These are phyloP conservation scores for Porites rus DNA, from an alignment of 92 coral and sea anemone species.

Conservation along the genomic window DNA sequence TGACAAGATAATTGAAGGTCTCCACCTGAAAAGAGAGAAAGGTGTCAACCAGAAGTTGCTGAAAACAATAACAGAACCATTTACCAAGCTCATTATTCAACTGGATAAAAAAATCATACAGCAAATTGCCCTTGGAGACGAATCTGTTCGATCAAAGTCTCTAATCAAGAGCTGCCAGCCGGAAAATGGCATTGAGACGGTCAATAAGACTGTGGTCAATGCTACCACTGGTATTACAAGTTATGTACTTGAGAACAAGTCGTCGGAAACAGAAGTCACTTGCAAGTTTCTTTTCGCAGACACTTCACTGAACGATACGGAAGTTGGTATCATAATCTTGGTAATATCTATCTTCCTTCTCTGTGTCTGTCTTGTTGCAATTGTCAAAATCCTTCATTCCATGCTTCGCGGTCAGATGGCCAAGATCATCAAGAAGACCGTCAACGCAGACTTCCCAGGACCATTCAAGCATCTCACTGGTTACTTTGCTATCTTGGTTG, in stretches of 20 bases:
- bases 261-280: constrained; percentile 12
- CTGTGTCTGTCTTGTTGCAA: constrained; percentile 83
- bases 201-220: constrained; percentile 49
- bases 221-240: constrained; percentile 10
- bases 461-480: constrained; percentile 95
- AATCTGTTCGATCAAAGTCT: constrained; percentile 56
- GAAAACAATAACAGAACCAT: constrained; percentile 84
- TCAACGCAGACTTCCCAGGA: constrained; percentile 95
- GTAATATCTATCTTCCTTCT: constrained; percentile 78
- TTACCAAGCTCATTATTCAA: constrained; percentile 88
- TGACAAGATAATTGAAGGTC: constrained; percentile 49
- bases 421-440: constrained; percentile 84
- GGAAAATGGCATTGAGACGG: constrained; percentile 10
- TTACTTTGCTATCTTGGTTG: constrained; percentile 93
- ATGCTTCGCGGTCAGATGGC: constrained; percentile 93
- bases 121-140: constrained; percentile 77
- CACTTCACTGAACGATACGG: constrained; percentile 85
- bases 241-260: constrained; percentile 32
- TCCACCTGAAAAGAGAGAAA: constrained; percentile 57
- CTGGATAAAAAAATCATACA: constrained; percentile 84
- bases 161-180: constrained; percentile 73
- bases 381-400: constrained; percentile 92
- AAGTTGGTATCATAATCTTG: constrained; percentile 83
- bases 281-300: constrained; percentile 81
- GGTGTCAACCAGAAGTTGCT: constrained; percentile 84